Evolutionary conservation across 2,113 vertebrate genomes (phyloP).

Genomic region (Xenopus laevis): DNA sequence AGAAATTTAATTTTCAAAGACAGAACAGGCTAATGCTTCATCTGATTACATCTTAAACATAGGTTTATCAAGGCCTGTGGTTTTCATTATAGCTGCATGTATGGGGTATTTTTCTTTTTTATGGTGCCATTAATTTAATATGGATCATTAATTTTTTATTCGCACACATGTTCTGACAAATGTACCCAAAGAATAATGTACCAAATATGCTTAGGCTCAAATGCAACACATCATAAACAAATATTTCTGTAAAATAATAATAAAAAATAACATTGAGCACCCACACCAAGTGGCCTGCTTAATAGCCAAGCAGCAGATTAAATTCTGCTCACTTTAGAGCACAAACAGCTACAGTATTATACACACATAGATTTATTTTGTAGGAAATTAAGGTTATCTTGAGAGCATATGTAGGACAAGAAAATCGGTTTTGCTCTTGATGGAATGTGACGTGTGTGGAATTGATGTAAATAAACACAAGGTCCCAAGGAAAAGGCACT

Average conservation of each 20-base stretch:
- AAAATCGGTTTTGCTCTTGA: constrained; percentile 68
- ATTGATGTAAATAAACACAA: constrained; percentile 71
- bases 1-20: constrained; percentile 72
- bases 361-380: constrained; percentile 49
- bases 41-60: constrained; percentile 82
- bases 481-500: constrained; percentile 63
- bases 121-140: constrained; percentile 95
- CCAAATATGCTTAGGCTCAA: constrained; percentile 79
- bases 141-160: constrained; percentile 93
- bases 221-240: constrained; percentile 88
- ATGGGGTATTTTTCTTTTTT: constrained; percentile 90
- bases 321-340: constrained; percentile 41
- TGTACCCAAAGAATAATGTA: constrained; percentile 86
- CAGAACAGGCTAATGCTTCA: constrained; percentile 71
- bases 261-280: constrained; percentile 41
- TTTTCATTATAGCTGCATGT: constrained; percentile 76
- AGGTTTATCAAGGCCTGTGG: constrained; percentile 86
- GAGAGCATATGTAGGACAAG: constrained; percentile 60
- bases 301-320: constrained; percentile 31
- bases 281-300: constrained; percentile 40
- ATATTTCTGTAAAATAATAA: constrained; percentile 64
- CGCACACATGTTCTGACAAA: constrained; percentile 92
- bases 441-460: constrained; percentile 62
- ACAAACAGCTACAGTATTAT: constrained; percentile 41
- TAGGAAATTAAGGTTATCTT: constrained; percentile 61